Percentiles rank a stretch among this genome's conserved stretches.
Conservation (phyloP, 2,797 vertebrate species). For the Malurus splendens region DNA sequence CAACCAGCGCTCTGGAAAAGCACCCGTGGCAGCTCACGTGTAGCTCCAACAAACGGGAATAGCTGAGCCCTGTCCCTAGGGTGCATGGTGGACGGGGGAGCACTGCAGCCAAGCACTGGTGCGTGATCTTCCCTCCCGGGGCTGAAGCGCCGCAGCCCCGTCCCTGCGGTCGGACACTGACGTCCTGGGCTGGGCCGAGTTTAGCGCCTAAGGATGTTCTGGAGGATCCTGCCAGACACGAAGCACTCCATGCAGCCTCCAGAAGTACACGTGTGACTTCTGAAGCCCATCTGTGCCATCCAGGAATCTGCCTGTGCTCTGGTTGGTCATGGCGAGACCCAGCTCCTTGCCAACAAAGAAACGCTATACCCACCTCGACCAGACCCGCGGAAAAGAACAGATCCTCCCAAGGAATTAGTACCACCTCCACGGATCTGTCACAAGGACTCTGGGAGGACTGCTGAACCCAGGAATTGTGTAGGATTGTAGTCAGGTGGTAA, state of each 20-base stretch:
- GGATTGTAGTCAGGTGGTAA: neutral
- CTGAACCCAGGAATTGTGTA: neutral
- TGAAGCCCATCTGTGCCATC: neutral
- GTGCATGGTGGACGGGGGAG: rapidly evolving
- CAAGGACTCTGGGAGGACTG: neutral
- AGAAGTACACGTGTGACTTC: rapidly evolving
- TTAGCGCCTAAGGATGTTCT: neutral
- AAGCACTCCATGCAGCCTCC: neutral
- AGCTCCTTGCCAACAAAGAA: neutral
- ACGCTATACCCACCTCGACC: too few relatives aligned
- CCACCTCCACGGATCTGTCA: rapidly evolving
- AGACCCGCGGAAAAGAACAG: rapidly evolving
- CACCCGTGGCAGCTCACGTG: neutral
- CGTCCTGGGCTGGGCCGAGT: rapidly evolving
- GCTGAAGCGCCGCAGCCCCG: neutral
- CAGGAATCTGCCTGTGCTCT: neutral
- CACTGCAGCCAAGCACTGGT: rapidly evolving
- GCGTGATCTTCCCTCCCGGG: rapidly evolving
- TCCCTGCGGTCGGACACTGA: rapidly evolving
- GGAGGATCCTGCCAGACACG: neutral
- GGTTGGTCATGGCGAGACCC: rapidly evolving
- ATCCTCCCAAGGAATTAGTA: neutral
- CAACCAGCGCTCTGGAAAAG: neutral
- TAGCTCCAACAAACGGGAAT: neutral
- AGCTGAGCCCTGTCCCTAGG: rapidly evolving